These are phyloP conservation scores for Listrodromus nycthemerus DNA, from an alignment of 2,888 invertebrate species.

Conservation along the genomic window DNA sequence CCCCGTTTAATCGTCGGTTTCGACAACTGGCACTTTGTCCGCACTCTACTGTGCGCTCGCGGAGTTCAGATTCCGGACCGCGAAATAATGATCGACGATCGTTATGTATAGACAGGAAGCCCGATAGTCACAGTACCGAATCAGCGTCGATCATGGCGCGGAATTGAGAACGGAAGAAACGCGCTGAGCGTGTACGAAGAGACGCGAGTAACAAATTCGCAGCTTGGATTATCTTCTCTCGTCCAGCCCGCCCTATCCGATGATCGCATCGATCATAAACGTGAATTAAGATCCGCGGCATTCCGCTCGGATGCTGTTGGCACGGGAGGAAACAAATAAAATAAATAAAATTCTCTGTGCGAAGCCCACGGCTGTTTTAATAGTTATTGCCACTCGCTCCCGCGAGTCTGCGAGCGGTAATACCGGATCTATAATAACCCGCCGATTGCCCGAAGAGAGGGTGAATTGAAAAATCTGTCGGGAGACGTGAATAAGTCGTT, in stretches of 20 bases:
- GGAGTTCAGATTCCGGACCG: not conserved
- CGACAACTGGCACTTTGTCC: conserved; percentile 66
- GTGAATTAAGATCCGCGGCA: conserved; percentile 52
- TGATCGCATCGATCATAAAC: conserved; percentile 57
- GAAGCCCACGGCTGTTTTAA: conserved; percentile 58
- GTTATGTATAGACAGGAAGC: not conserved
- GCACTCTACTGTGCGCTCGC: conserved; percentile 31
- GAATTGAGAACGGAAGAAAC: not conserved
- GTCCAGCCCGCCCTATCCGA: conserved; percentile 27
- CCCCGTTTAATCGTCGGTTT: conserved; percentile 69
- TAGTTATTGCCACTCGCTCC: conserved; percentile 59
- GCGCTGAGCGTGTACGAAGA: not conserved
- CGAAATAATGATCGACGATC: conserved; percentile 35
- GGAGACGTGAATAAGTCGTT: conserved; percentile 66
- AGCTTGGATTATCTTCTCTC: conserved; percentile 44
- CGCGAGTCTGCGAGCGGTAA: conserved; percentile 42
- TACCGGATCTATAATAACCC: conserved; percentile 63
- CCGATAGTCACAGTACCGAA: not conserved
- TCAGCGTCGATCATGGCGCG: conserved; percentile 19
- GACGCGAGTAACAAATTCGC: conserved; percentile 21
- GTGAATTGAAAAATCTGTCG: conserved; percentile 59
- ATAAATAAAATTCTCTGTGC: not conserved
- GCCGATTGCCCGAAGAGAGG: conserved; percentile 28
- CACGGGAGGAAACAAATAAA: conserved; percentile 21
- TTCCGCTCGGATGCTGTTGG: conserved; percentile 20